A percentile compares a stretch with the other conserved stretches of the same genome.
Evolutionary conservation across 2,797 vertebrate species (phyloP).

Genomic region (Pachyuromys duprasi): DNA sequence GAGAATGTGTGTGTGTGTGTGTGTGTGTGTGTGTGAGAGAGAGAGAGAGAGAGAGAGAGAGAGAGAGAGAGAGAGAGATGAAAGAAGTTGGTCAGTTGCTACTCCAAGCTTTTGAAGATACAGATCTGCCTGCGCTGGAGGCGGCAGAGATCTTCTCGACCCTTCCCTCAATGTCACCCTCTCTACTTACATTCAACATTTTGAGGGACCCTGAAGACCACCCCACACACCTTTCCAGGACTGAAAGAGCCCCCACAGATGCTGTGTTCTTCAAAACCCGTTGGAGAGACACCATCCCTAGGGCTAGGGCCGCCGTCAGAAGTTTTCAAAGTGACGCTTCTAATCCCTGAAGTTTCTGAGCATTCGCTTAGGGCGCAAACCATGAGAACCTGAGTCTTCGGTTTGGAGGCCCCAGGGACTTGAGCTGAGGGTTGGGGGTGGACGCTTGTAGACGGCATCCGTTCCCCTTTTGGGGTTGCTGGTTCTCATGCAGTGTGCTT

Average conservation of each 20-base stretch:
- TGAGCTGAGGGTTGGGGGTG: neutral
- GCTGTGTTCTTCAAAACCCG: neutral
- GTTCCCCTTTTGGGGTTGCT: neutral
- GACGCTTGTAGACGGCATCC: neutral
- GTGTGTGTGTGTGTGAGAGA: neutral
- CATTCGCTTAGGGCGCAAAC: neutral
- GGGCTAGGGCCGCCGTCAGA: neutral
- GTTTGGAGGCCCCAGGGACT: neutral
- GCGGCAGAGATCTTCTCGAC: neutral
- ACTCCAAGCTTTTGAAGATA: neutral
- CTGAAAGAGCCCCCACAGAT: neutral
- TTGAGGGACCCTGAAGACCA: neutral
- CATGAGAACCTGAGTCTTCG: neutral
- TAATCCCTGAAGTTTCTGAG: neutral
- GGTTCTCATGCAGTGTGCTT: neutral
- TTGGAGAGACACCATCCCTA: neutral
- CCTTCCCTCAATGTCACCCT: neutral
- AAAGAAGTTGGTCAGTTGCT: neutral
- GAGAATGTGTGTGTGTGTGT: neutral
- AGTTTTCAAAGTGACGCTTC: neutral
- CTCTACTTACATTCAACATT: neutral
- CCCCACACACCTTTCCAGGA: neutral
- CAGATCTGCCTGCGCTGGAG: neutral
- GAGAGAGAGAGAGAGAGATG: too few relatives aligned
- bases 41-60: too few relatives aligned